A percentile compares a stretch with the other conserved stretches of the same genome.
phyloP scores from a whole-genome alignment of 2,797 vertebrate genomes.

The Remorina albescens region DNA sequence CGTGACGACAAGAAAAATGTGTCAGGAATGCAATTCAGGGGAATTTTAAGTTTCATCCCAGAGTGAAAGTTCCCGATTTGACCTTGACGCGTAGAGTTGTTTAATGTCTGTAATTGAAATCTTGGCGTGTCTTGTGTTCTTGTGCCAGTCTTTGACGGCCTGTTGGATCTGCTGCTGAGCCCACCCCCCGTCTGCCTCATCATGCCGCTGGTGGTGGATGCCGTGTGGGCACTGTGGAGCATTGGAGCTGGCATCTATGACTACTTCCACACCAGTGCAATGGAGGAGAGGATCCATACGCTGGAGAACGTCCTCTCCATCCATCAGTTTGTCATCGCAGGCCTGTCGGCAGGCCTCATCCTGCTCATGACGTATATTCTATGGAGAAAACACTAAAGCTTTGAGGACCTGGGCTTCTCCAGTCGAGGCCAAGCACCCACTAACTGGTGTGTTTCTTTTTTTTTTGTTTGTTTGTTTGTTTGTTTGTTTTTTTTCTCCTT shows the following conservation, averaged over 20 bases:
- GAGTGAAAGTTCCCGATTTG: neutral
- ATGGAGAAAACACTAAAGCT: slow-evolving; percentile 81
- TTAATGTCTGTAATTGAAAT: neutral
- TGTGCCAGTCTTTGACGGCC: slow-evolving; percentile 39
- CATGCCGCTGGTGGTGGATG: slow-evolving; percentile 85
- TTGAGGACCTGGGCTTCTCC: neutral
- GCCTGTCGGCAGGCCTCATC: slow-evolving; percentile 79
- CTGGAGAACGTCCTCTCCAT: slow-evolving; percentile 83
- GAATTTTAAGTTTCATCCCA: neutral
- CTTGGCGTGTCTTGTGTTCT: neutral
- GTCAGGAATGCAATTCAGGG: neutral
- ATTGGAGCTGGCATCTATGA: slow-evolving; percentile 84
- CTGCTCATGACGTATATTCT: slow-evolving; percentile 85
- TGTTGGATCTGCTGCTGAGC: slow-evolving; percentile 21
- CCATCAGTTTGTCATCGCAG: slow-evolving; percentile 84
- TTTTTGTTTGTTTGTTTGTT: no score
- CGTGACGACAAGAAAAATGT: neutral
- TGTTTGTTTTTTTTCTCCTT: no score
- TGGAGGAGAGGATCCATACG: slow-evolving; percentile 86
- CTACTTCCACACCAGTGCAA: slow-evolving; percentile 87
- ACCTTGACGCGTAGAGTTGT: neutral
- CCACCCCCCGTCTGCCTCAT: slow-evolving; percentile 6
- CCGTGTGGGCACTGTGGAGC: slow-evolving; percentile 85
- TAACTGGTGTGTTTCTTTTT: neutral
- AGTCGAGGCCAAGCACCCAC: neutral